Evolutionary conservation across 2,888 invertebrate genomes (phyloP).

Genomic region (Physocephala rufipes): DNA sequence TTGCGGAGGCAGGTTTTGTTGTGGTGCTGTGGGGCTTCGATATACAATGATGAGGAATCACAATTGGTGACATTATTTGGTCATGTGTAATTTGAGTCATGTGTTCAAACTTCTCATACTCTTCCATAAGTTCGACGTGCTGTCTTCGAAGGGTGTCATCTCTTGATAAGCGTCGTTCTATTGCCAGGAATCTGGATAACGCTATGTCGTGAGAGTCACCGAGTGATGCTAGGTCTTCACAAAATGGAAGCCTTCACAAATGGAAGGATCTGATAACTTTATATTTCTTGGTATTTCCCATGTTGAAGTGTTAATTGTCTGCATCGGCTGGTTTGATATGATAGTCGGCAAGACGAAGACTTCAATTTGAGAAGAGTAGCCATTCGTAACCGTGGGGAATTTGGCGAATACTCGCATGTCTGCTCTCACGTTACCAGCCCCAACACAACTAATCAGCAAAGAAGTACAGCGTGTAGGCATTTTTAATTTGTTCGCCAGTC

Average conservation of each 20-base stretch:
- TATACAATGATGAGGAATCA: conserved; percentile 10
- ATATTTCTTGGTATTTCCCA: too few species aligned
- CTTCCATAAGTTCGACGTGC: neutral
- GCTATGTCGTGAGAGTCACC: conserved; percentile 2
- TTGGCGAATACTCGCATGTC: conserved; percentile 42
- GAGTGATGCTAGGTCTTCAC: neutral
- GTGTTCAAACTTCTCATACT: neutral
- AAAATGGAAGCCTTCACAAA: neutral
- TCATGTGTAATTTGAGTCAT: conserved; percentile 21
- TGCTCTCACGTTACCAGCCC: neutral
- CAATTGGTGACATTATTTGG: conserved; percentile 9
- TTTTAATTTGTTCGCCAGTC: conserved; percentile 10
- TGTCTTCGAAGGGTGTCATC: neutral
- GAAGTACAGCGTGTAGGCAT: too few species aligned
- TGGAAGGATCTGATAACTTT: too few species aligned
- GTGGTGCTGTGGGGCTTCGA: too few species aligned
- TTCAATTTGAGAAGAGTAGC: conserved; percentile 39
- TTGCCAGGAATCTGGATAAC: conserved; percentile 39
- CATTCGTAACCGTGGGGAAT: conserved; percentile 37
- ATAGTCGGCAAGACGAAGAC: too few species aligned
- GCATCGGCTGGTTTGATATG: too few species aligned
- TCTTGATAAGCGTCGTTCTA: conserved; percentile 43
- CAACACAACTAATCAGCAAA: too few species aligned
- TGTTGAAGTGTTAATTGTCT: too few species aligned
- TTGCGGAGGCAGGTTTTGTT: conserved; percentile 35